These are phyloP conservation scores for Saturnia japonica DNA, from an alignment of 2,888 invertebrate genomes.

Conservation along the genomic window DNA sequence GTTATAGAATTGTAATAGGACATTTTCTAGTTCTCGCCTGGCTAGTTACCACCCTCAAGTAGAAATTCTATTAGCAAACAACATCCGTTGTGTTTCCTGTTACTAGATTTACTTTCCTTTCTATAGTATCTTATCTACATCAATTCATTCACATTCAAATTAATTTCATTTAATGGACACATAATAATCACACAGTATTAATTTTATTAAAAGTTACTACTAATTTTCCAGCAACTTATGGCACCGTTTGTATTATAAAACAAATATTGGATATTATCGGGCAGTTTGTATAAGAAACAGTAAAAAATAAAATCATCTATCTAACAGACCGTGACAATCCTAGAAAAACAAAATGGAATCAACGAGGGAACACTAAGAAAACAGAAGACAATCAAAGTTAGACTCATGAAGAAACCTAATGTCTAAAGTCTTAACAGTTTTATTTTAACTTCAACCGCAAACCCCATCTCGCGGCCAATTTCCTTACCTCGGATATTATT, in stretches of 20 bases:
- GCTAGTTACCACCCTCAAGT: no score
- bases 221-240: not conserved
- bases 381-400: conserved; percentile 28
- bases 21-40: no score
- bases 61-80: no score
- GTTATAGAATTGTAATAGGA: no score
- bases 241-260: not conserved
- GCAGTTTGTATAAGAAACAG: not conserved
- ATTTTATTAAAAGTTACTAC: not conserved
- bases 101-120: no score
- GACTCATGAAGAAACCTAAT: conserved; percentile 48
- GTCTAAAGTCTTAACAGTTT: conserved; percentile 58
- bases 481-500: conserved; percentile 50
- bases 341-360: conserved; percentile 3
- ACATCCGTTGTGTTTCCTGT: no score
- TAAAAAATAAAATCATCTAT: not conserved
- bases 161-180: not conserved
- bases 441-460: conserved; percentile 56
- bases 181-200: not conserved
- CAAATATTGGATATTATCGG: not conserved
- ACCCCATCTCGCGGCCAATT: conserved; percentile 69
- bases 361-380: conserved; percentile 10
- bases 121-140: no score
- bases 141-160: no score
- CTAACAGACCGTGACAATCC: not conserved